Evolutionary conservation across 1,140 invertebrate genomes (phyloP).

Genomic region (silkworm (Bombyx mori)): DNA sequence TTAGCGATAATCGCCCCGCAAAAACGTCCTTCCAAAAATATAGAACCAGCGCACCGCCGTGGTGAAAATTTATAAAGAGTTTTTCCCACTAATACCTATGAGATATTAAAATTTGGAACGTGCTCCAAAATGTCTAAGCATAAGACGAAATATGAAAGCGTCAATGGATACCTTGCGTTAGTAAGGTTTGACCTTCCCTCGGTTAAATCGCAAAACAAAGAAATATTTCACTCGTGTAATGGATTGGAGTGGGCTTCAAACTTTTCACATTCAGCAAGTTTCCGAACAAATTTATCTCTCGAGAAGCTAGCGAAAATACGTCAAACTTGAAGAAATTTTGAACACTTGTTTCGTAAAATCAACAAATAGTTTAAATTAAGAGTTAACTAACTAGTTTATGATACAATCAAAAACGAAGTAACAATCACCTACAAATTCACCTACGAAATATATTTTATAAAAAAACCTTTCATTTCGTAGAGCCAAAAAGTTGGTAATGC

Average conservation of each 20-base stretch:
- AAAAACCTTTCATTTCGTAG: too few species aligned
- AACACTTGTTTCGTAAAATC: conserved; percentile 63
- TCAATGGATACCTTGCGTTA: conserved; percentile 54
- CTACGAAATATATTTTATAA: too few species aligned
- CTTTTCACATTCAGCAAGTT: conserved; percentile 69
- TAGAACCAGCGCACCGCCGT: too few species aligned
- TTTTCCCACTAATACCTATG: too few species aligned
- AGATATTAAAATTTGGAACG: neutral
- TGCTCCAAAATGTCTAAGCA: neutral
- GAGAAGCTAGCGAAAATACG: conserved; percentile 62
- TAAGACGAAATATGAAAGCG: conserved; percentile 11
- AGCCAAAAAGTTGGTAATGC: conserved; percentile 1
- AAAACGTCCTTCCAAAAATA: too few species aligned
- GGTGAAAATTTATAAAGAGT: too few species aligned
- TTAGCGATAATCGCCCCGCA: too few species aligned
- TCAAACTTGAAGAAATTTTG: conserved; percentile 68
- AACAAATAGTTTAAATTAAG: conserved; percentile 44
- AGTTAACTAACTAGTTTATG: too few species aligned
- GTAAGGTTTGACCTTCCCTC: conserved; percentile 45
- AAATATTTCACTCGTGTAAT: conserved; percentile 70
- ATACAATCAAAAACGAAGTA: too few species aligned
- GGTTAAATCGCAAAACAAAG: conserved; percentile 64
- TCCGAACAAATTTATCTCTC: conserved; percentile 68
- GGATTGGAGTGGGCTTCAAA: conserved; percentile 69
- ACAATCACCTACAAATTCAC: too few species aligned